Evolutionary conservation across 2,888 invertebrate species (phyloP), one percentile per base, ranked within the genome.

Genomic region (Eurytoma californica): DNA sequence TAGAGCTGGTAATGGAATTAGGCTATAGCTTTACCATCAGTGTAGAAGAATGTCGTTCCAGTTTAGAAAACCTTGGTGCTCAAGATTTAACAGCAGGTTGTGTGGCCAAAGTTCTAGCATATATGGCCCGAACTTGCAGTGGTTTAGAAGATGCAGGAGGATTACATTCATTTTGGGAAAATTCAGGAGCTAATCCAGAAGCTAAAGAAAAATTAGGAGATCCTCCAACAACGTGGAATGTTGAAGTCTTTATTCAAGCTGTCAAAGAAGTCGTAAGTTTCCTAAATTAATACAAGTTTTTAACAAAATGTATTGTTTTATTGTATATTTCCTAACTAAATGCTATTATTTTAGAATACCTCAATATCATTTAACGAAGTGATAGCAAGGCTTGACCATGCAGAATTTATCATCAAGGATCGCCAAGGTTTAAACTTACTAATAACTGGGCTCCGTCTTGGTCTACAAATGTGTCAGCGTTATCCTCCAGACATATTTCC

Each of bases 311-410:
- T 58, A 14, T 18, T 49, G 14, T 12, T 47, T 12, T 28, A 67
- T 5, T 53, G 51, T 53, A 12, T 18, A 20, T 30, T 30, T 7
- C 30, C 30, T 30, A 30, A 74, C 66, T n/a, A 63, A 79, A 61
- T n/a, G 55, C 53, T 72, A n/a, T 78, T 61, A 75, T 51, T 73
- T 55, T 81, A 92, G 91, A 91, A 90, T 80, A 94, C 97, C 1
- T 95, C 94, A 86, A 91, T 98, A 80, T 95, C 95, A 85, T 98
- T 98, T 98, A 95, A 95, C 87, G 98, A 97, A 87, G 97, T 99
- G 0, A 95, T 98, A 83, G 91, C 94, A 81, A 97, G 97, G 91
- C 91, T 99, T 57, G 99, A 99, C 89, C 96, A 98, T 90, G 93
- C 95, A 3, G 97, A 97, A 85, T 98, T 99, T 88, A 90, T 95